These are phyloP conservation scores for Aleiodes testaceus DNA, from an alignment of 2,888 invertebrate genomes.

Conservation along the genomic window DNA sequence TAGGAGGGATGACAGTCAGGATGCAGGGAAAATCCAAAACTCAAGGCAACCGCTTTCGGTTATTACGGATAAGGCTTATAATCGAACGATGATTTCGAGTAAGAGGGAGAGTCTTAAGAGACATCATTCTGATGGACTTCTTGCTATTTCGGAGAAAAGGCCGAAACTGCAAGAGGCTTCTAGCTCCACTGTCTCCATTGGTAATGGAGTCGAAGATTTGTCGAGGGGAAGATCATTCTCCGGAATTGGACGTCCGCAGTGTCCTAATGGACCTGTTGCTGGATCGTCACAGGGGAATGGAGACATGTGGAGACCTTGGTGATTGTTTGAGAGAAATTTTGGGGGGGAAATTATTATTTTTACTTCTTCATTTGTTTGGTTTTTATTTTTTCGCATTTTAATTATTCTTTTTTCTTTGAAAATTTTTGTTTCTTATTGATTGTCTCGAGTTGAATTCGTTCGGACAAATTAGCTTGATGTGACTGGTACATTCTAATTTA, in stretches of 20 bases:
- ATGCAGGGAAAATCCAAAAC: slow-evolving; percentile 45
- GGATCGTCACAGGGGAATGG: slow-evolving; percentile 66
- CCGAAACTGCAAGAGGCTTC: slow-evolving; percentile 63
- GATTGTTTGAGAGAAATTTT: slow-evolving; percentile 43
- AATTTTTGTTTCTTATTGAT: background rate
- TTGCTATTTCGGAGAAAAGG: slow-evolving; percentile 66
- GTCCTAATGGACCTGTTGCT: slow-evolving; percentile 47
- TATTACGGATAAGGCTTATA: slow-evolving; percentile 69
- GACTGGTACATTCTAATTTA: slow-evolving; percentile 26
- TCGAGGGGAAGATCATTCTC: slow-evolving; percentile 50
- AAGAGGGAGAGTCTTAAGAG: slow-evolving; percentile 62
- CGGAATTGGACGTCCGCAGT: slow-evolving; percentile 48
- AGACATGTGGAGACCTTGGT: slow-evolving; percentile 79
- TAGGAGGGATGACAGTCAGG: slow-evolving; percentile 48
- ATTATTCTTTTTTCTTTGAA: background rate
- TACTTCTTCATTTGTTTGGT: background rate
- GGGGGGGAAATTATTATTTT: slow-evolving; percentile 6
- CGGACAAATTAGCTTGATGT: background rate
- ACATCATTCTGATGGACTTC: slow-evolving; percentile 65
- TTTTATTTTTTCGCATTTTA: background rate
- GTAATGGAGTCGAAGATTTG: slow-evolving; percentile 56
- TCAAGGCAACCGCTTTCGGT: slow-evolving; percentile 68
- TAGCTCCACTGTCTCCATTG: slow-evolving; percentile 56
- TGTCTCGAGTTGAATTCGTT: background rate
- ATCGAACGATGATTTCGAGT: slow-evolving; percentile 56